Evolutionary conservation across 2,113 vertebrate species (phyloP), one percentile per base, ranked within the genome.

Genomic region (Oncorhynchus mykiss): DNA sequence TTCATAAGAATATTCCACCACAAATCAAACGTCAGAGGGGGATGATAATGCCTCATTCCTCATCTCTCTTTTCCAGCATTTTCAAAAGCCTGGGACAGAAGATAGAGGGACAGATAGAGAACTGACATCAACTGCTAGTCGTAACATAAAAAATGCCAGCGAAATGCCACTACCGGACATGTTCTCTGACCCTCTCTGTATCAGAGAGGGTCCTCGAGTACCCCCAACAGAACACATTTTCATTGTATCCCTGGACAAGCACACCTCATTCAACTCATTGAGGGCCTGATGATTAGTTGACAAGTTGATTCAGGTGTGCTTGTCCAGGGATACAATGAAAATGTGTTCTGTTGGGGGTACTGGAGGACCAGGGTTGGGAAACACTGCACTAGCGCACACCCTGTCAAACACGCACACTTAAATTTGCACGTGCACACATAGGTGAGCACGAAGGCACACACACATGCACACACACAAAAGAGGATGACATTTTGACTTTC

Each of bases 71-170:
- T 62, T 22, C 51, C 64, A 49, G 5, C 24, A 45, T 57, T 74
- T 73, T 76, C 16, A 78, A 75, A 70, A 77, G 12, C 70, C 49
- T 49, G 16, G 16, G 79, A 45, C 39, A 45, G 39, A 73, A 69
- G 14, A 27, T 3, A 62, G 62, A 31, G 54, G 77, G n/a, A n/a
- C 34, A 74, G 25, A 71, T 70, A 70, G 80, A 71, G 18, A 68
- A 45, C 24, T 0, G 71, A 82, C 70, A 80, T 34, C 73, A 79
- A 73, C 78, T 67, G 71, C 14, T 69, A 62, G 68, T 80, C 60
- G 79, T 59, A 70, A 70, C 70, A 69, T 70, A 45, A 82, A 73
- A 89, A 89, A 82, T 79, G 71, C 67, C 82, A 84, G 65, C 51
- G 16, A 89, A 84, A 86, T 84, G 74, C 68, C 84, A 87, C 29